Conservation (phyloP, 2,797 vertebrate genomes). For the Acropternis orthonyx region DNA sequence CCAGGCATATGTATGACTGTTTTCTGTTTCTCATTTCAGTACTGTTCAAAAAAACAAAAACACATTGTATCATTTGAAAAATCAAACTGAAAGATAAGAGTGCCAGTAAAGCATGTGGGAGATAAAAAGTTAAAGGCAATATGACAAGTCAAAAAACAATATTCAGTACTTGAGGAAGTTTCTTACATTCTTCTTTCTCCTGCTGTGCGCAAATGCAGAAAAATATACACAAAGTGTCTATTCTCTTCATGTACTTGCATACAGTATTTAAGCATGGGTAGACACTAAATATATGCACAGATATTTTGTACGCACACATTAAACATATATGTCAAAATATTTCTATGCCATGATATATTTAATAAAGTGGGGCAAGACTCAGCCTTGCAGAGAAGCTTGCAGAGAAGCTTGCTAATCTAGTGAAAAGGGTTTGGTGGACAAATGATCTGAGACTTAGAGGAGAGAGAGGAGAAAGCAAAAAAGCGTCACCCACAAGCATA, state of each 20-base stretch:
- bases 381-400: background rate
- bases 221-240: background rate
- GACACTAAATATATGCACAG: background rate
- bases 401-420: background rate
- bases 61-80: constrained; percentile 38
- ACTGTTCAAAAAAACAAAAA: background rate
- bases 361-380: background rate
- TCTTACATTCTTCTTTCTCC: background rate
- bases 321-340: background rate
- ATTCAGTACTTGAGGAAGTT: background rate
- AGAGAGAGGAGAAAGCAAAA: background rate
- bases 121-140: constrained; percentile 24
- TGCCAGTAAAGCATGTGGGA: constrained; percentile 28
- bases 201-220: background rate
- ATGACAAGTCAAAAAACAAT: constrained; percentile 15
- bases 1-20: background rate
- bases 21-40: background rate
- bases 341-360: background rate
- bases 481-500: background rate
- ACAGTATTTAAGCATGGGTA: background rate
- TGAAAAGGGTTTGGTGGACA: background rate
- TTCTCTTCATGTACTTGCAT: background rate
- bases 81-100: constrained; percentile 44
- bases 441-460: background rate
- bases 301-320: background rate